A percentile compares a stretch with the other conserved stretches of the same genome.
These are phyloP conservation scores for Semnornis frantzii DNA, from an alignment of 2,113 vertebrate species.

Conservation along the genomic window DNA sequence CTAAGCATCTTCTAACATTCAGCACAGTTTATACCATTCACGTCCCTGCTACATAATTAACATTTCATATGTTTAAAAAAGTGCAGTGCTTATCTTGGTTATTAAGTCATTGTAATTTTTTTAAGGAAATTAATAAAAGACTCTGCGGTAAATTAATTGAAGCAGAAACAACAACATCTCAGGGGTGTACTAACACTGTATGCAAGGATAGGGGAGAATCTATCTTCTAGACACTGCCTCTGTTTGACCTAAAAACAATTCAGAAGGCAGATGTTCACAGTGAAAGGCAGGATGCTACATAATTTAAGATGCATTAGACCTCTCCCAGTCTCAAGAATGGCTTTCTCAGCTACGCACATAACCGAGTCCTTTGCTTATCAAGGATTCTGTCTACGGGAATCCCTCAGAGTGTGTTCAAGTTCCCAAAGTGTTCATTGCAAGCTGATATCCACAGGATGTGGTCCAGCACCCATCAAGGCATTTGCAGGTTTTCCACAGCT, in stretches of 20 bases:
- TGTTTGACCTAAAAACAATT: conserved; percentile 44
- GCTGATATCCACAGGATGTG: neutral
- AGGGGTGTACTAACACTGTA: neutral
- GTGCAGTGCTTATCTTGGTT: conserved; percentile 60
- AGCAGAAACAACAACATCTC: conserved; percentile 23
- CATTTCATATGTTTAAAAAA: conserved; percentile 76
- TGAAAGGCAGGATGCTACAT: conserved; percentile 24
- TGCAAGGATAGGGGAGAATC: neutral
- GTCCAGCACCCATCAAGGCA: neutral
- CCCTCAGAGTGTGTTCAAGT: neutral
- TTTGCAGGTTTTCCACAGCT: neutral
- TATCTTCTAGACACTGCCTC: neutral
- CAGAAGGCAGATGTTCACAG: conserved; percentile 30
- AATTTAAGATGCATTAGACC: neutral
- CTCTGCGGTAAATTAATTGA: conserved; percentile 39
- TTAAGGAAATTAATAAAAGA: conserved; percentile 60
- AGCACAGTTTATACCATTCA: conserved; percentile 82
- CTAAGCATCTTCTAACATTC: conserved; percentile 86
- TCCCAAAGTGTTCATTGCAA: neutral
- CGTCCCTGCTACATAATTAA: conserved; percentile 79
- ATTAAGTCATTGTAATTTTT: conserved; percentile 60
- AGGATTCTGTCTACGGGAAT: neutral
- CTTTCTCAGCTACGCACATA: neutral
- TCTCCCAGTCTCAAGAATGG: neutral
- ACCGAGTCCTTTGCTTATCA: neutral